Evolutionary conservation across 2,888 invertebrate genomes (phyloP).

Genomic region (Dryobotodes eremita): DNA sequence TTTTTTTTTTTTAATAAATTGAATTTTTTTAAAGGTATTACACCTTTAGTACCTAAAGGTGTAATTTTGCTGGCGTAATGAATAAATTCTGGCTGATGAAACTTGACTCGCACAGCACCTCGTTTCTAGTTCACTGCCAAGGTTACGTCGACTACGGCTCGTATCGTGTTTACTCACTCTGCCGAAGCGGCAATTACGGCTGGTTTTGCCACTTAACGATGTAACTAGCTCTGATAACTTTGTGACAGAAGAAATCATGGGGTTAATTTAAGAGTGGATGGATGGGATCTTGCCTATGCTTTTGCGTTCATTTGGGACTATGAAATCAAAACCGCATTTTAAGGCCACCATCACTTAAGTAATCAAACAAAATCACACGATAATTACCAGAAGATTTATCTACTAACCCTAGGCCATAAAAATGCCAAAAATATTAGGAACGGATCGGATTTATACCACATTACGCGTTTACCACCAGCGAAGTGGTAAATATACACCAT

Average conservation of each 20-base stretch:
- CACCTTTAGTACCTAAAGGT: no score
- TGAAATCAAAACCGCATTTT: not conserved
- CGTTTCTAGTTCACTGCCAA: constrained; percentile 77
- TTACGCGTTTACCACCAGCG: no score
- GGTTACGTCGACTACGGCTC: constrained; percentile 69
- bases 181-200: constrained; percentile 35
- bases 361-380: no score
- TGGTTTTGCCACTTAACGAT: constrained; percentile 35
- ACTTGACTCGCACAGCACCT: constrained; percentile 43
- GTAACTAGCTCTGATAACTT: constrained; percentile 24
- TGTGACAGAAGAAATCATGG: constrained; percentile 14
- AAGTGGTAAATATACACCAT: no score
- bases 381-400: not conserved
- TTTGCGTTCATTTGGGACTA: not conserved
- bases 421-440: no score
- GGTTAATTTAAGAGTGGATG: constrained; percentile 12
- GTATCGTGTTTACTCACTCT: constrained; percentile 42
- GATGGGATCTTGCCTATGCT: not conserved
- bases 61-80: constrained; percentile 16
- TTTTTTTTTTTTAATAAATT: no score
- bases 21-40: no score
- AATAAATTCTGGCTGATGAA: constrained; percentile 39
- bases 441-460: no score
- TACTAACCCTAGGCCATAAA: no score
- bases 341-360: no score